Evolutionary conservation across 2,888 invertebrate genomes (phyloP).

Genomic region (Tinea trinotella): DNA sequence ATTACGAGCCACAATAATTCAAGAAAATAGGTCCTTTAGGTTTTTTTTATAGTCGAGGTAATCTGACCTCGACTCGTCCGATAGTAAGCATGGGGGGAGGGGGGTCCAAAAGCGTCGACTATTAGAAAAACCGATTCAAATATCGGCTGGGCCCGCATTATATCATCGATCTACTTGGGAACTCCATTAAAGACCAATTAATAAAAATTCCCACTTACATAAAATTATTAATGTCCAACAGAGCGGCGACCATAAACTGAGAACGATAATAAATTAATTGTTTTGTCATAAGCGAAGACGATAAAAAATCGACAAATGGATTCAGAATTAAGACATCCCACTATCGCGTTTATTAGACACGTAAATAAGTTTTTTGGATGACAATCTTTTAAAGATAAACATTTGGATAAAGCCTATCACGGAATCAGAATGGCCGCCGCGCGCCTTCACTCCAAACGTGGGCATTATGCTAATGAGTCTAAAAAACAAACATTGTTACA

Average conservation of each 20-base stretch:
- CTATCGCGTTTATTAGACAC: constrained; percentile 61
- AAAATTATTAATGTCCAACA: constrained; percentile 62
- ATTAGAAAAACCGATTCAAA: too few relatives aligned
- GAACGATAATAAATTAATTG: constrained; percentile 65
- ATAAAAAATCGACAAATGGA: constrained; percentile 65
- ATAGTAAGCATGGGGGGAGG: too few relatives aligned
- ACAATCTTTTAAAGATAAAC: background rate
- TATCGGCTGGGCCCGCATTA: constrained; percentile 43
- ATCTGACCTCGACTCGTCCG: too few relatives aligned
- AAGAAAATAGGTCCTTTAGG: too few relatives aligned
- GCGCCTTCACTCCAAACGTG: constrained; percentile 40
- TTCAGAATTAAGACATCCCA: constrained; percentile 65
- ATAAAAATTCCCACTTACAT: constrained; percentile 64
- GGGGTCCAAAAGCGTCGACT: too few relatives aligned
- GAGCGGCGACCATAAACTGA: constrained; percentile 50
- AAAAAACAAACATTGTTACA: constrained; percentile 72
- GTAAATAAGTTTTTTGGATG: constrained; percentile 25
- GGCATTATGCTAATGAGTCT: constrained; percentile 67
- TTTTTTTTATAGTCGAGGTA: too few relatives aligned
- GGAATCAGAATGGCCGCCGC: constrained; percentile 14
- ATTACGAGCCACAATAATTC: too few relatives aligned
- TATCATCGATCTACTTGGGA: constrained; percentile 32
- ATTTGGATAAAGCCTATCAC: constrained; percentile 39
- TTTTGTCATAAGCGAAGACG: constrained; percentile 55
- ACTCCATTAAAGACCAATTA: constrained; percentile 62